phyloP scores from a whole-genome alignment of 35 echinoderm and acorn worm genomes.

The Acanthaster planci region DNA sequence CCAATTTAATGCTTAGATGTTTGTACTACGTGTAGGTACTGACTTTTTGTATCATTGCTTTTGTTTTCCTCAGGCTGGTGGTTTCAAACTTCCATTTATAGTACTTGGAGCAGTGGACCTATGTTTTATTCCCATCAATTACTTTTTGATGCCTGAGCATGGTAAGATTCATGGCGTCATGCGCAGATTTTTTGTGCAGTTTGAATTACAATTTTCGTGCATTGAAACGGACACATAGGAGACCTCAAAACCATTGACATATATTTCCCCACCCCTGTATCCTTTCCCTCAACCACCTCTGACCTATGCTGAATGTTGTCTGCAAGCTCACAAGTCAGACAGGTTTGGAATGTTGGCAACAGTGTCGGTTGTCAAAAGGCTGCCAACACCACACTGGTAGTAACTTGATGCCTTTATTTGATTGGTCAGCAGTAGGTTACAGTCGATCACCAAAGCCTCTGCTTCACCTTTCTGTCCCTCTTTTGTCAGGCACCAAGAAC shows the following conservation, averaged over 20 bases:
- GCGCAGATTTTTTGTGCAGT: too few relatives aligned
- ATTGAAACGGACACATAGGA: too few relatives aligned
- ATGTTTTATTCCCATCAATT: background rate
- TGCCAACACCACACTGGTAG: background rate
- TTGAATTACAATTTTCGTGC: too few relatives aligned
- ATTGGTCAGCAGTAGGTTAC: background rate
- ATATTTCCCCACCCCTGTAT: too few relatives aligned
- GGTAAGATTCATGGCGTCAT: too few relatives aligned
- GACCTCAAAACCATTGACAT: too few relatives aligned
- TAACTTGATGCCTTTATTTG: background rate
- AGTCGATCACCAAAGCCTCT: background rate
- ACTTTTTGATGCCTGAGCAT: conserved; percentile 4
- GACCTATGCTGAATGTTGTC: background rate
- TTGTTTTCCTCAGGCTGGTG: conserved; percentile 25
- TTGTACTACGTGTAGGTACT: background rate
- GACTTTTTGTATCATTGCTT: background rate
- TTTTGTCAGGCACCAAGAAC: background rate
- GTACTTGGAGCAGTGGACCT: conserved; percentile 30
- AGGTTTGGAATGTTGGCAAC: background rate
- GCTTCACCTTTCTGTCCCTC: background rate
- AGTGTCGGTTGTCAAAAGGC: background rate
- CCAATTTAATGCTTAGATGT: background rate
- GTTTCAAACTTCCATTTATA: conserved; percentile 40
- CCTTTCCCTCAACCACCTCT: too few relatives aligned
- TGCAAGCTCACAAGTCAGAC: background rate